Evolutionary conservation across 2,888 invertebrate genomes (phyloP).

Genomic region (Antitype chi): DNA sequence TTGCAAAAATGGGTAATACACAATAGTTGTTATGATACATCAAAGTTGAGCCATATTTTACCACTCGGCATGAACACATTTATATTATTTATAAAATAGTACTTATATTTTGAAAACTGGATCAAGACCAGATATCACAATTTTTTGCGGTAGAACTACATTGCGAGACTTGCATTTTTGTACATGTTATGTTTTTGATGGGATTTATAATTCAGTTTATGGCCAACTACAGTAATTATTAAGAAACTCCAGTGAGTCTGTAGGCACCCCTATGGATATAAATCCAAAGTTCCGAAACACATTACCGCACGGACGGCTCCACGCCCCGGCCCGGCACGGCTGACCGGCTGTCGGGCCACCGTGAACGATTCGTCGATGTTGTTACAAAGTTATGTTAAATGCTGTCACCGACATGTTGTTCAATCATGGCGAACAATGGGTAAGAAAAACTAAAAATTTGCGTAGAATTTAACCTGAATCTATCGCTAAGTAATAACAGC

Average conservation of each 20-base stretch:
- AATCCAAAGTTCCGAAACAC: not conserved
- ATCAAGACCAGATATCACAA: no score
- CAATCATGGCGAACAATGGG: not conserved
- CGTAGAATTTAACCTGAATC: no score
- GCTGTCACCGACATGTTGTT: not conserved
- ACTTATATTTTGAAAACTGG: no score
- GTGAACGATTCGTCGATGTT: conserved; percentile 4
- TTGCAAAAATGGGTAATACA: no score
- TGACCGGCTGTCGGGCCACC: not conserved
- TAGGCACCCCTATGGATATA: not conserved
- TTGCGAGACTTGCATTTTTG: not conserved
- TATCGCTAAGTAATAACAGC: no score
- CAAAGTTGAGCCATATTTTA: no score
- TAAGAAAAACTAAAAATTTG: not conserved
- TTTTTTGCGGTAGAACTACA: no score
- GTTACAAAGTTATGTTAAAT: not conserved
- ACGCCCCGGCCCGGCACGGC: conserved; percentile 2
- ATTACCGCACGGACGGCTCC: not conserved
- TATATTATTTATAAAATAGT: no score
- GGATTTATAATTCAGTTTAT: not conserved
- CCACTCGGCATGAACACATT: no score
- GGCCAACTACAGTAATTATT: not conserved
- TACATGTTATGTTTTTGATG: not conserved
- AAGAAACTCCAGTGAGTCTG: not conserved
- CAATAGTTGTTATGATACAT: no score